A percentile compares a stretch with the other conserved stretches of the same genome.
phyloP scores from a whole-genome alignment of 2,888 invertebrate species.

The Coelopa pilipes region DNA sequence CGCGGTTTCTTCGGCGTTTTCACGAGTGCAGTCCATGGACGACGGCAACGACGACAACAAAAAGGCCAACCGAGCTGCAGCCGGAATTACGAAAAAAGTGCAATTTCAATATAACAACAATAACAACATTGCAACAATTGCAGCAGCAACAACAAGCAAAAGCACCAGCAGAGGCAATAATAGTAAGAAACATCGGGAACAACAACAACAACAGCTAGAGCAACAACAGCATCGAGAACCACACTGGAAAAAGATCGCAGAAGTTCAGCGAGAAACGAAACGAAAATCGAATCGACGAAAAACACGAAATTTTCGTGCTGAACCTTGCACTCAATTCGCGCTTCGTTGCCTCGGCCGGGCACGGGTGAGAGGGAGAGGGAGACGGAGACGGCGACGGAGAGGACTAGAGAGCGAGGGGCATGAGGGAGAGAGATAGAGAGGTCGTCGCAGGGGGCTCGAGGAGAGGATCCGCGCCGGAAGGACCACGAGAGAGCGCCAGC shows the following conservation, averaged over 20 bases:
- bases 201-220: constrained; percentile 31
- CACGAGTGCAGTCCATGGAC: background rate
- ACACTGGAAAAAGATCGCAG: too few relatives aligned
- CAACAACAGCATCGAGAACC: constrained; percentile 31
- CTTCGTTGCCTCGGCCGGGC: constrained; percentile 46
- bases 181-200: constrained; percentile 25
- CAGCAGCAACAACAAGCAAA: too few relatives aligned
- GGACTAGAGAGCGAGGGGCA: background rate
- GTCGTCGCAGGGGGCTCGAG: too few relatives aligned
- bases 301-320: constrained; percentile 34
- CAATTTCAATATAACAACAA: constrained; percentile 26
- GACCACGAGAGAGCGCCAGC: background rate
- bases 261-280: too few relatives aligned
- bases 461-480: too few relatives aligned
- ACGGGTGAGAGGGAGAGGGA: constrained; percentile 31
- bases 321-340: constrained; percentile 54
- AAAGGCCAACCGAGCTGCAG: too few relatives aligned
- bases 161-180: too few relatives aligned
- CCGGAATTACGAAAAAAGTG: constrained; percentile 23
- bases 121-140: constrained; percentile 36
- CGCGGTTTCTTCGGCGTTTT: constrained; percentile 32
- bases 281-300: constrained; percentile 6
- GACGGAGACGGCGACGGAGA: constrained; percentile 30
- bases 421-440: background rate
- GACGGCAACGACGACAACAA: too few relatives aligned